phyloP scores from a whole-genome alignment of 2,113 vertebrate genomes.

The Phrynosoma platyrhinos region DNA sequence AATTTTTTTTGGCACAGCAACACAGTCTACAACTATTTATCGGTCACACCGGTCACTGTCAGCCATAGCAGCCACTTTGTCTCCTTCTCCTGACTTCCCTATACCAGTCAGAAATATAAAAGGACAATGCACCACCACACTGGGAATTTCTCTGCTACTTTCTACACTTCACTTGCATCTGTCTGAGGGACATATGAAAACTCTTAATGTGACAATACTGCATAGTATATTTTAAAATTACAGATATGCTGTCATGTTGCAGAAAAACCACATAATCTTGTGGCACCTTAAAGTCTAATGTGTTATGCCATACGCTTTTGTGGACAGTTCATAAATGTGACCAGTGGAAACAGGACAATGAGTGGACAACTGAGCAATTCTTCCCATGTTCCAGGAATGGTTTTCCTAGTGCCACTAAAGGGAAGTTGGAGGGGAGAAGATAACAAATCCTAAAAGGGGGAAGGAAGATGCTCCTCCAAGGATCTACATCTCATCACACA shows the following conservation, averaged over 20 bases:
- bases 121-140: neutral
- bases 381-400: neutral
- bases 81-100: neutral
- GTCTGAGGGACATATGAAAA: neutral
- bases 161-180: neutral
- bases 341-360: neutral
- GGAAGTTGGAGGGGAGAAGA: neutral
- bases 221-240: neutral
- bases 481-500: neutral
- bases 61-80: neutral
- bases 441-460: neutral
- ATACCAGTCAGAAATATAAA: neutral
- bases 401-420: conserved; percentile 1
- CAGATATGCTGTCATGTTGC: neutral
- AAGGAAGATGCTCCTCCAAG: neutral
- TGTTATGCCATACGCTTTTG: neutral
- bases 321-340: neutral
- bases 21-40: neutral
- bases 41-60: neutral
- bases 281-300: neutral
- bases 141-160: neutral
- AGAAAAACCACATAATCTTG: neutral
- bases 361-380: no score
- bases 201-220: no score
- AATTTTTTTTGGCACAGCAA: neutral